Base-by-base conservation (phyloP, 2,113 vertebrate species). In the Zeus faber region DNA sequence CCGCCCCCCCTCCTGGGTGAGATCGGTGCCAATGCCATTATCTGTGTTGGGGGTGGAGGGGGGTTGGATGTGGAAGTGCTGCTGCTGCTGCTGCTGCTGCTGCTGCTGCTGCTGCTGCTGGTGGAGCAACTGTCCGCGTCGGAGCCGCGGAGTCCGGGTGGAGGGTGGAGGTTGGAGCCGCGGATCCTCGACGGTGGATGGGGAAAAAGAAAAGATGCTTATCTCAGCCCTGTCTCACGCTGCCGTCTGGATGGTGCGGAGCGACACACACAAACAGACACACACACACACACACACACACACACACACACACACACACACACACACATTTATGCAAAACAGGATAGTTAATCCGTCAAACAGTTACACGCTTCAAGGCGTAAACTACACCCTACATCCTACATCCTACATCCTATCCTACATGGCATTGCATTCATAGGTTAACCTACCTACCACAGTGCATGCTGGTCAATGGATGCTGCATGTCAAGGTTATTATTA, bases 191-290 rank as follows among this genome's bases (percentile, higher is more conserved):
- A n/a, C 6, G 10, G 33, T 4, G 1, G 33, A 11, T 6, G 10
- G 33, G 7, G 10, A 14, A 14, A 11, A 8, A 14, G 49, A 52
- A 54, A 48, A 41, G 60, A 72, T 63, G 74, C 58, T 74, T 86
- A 82, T 72, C 65, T 84, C 68, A 80, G 62, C 61, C 54, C 29
- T 21, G 58, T 59, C 64, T 59, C 67, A 65, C 69, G 70, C 72
- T 77, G 82, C 71, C 66, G 75, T 65, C 43, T 74, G 63, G 63
- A 69, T 58, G 48, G 67, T 62, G 49, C 57, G 58, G 77, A 13
- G 13, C 33, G n/a, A n/a, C n/a, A n/a, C n/a, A n/a, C n/a, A n/a
- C n/a, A n/a, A n/a, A n/a, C n/a, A n/a, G n/a, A n/a, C n/a, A n/a
- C n/a, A n/a, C n/a, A n/a, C n/a, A n/a, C n/a, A n/a, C n/a, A n/a